phyloP scores from a whole-genome alignment of 2,888 invertebrate genomes.

The Eupithecia exiguata region DNA sequence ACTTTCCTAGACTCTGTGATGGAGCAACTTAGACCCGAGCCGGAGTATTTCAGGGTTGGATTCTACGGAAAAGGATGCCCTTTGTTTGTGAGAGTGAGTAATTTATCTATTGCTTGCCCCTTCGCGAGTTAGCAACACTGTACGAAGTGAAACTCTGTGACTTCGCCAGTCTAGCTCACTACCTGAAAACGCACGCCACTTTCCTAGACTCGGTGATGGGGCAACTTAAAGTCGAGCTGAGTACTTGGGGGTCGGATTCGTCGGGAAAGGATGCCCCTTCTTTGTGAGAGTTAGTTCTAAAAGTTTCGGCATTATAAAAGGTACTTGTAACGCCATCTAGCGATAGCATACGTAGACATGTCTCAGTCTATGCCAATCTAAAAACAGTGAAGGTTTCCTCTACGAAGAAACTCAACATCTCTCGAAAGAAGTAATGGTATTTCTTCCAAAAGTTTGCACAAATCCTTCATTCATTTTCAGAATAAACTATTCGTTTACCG shows the following conservation, averaged over 20 bases:
- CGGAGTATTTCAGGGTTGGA: conserved; percentile 97
- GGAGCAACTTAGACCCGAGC: conserved; percentile 94
- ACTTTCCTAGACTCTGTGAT: conserved; percentile 96
- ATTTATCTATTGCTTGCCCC: conserved; percentile 49
- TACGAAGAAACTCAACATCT: background rate
- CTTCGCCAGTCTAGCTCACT: conserved; percentile 93
- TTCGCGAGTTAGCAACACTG: conserved; percentile 91
- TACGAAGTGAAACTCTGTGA: conserved; percentile 85
- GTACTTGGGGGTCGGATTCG: conserved; percentile 97
- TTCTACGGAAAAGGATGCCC: conserved; percentile 97
- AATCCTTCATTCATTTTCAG: conserved; percentile 73
- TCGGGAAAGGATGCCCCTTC: too few species aligned
- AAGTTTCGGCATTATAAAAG: too few species aligned
- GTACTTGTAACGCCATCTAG: background rate
- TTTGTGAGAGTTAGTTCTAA: too few species aligned
- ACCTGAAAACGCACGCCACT: conserved; percentile 92
- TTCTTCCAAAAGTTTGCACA: background rate
- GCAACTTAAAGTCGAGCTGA: conserved; percentile 96
- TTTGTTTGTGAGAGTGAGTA: conserved; percentile 94
- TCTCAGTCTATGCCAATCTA: background rate
- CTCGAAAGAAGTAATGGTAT: background rate
- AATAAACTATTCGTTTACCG: conserved; percentile 98
- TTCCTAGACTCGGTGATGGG: conserved; percentile 96
- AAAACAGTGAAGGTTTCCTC: background rate
- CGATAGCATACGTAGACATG: background rate